Conservation (phyloP, 2,113 vertebrate species). For the Trachemys scripta region DNA sequence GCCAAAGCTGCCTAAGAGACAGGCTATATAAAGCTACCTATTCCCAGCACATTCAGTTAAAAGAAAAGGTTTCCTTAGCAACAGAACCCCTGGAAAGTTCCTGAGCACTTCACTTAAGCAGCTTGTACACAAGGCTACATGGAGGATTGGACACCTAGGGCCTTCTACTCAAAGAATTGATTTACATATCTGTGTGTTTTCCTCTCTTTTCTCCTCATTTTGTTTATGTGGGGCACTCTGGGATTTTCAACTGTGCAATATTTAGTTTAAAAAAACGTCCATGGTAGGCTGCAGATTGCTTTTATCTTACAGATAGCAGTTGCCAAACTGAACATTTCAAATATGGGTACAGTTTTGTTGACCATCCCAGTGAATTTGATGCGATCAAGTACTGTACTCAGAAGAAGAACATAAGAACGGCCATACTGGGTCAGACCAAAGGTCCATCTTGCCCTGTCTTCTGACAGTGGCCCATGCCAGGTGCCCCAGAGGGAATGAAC, state of each 20-base stretch:
- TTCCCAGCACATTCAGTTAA: slow-evolving; percentile 7
- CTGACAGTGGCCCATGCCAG: too few relatives aligned
- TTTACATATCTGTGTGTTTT: not conserved
- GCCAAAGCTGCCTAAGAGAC: not conserved
- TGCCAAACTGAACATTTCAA: not conserved
- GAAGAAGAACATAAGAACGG: too few relatives aligned
- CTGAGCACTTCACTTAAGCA: not conserved
- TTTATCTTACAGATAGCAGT: not conserved
- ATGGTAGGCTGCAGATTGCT: not conserved
- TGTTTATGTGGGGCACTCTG: not conserved
- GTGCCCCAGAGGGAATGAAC: too few relatives aligned
- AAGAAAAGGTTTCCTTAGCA: slow-evolving; percentile 29
- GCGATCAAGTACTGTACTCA: not conserved
- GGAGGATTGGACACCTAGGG: accelerated
- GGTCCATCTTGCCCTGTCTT: too few relatives aligned
- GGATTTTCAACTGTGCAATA: not conserved
- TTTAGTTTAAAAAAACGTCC: not conserved
- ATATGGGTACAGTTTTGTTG: not conserved
- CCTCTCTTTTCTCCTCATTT: not conserved
- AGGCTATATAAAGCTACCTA: not conserved
- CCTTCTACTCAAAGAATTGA: not conserved
- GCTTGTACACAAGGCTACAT: accelerated
- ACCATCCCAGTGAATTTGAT: not conserved
- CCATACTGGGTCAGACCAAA: too few relatives aligned
- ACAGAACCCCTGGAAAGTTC: not conserved